These are phyloP conservation scores for Siniperca obscura DNA, from an alignment of 2,797 vertebrate genomes.

Conservation along the genomic window DNA sequence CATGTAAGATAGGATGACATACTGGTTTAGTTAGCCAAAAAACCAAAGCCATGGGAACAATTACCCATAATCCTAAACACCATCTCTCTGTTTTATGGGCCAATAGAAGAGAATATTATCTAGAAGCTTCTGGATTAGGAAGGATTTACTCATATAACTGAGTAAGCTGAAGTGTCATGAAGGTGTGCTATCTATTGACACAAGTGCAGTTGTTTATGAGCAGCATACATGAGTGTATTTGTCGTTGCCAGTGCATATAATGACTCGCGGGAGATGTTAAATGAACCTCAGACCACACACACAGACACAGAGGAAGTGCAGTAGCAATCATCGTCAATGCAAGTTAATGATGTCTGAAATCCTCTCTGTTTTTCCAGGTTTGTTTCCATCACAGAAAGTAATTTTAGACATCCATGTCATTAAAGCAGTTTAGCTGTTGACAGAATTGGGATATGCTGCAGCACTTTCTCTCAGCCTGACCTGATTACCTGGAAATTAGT, in stretches of 20 bases:
- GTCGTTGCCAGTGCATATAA: constrained; percentile 6
- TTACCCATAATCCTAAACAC: constrained; percentile 38
- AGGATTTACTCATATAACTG: constrained; percentile 28
- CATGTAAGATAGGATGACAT: constrained; percentile 42
- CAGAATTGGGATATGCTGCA: constrained; percentile 51
- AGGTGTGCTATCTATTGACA: constrained; percentile 8
- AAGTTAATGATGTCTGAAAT: constrained; percentile 43
- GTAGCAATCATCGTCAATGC: constrained; percentile 44
- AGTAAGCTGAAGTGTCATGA: constrained; percentile 1
- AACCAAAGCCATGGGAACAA: constrained; percentile 41
- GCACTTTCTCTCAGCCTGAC: constrained; percentile 37
- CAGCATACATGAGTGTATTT: background rate
- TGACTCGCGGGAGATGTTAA: constrained; percentile 39
- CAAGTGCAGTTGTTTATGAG: constrained; percentile 32
- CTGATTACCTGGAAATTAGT: constrained; percentile 63
- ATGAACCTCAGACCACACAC: constrained; percentile 62
- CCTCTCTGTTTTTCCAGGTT: constrained; percentile 57
- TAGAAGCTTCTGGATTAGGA: constrained; percentile 19
- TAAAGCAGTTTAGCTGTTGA: constrained; percentile 58
- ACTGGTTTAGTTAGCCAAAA: constrained; percentile 19
- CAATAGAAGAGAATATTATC: constrained; percentile 42
- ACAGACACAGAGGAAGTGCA: constrained; percentile 35
- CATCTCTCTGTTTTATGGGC: constrained; percentile 49
- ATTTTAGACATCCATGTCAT: constrained; percentile 42
- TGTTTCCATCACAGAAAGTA: constrained; percentile 48